Conservation (phyloP, 2,888 invertebrate species). For the Pseudococcus viburni region DNA sequence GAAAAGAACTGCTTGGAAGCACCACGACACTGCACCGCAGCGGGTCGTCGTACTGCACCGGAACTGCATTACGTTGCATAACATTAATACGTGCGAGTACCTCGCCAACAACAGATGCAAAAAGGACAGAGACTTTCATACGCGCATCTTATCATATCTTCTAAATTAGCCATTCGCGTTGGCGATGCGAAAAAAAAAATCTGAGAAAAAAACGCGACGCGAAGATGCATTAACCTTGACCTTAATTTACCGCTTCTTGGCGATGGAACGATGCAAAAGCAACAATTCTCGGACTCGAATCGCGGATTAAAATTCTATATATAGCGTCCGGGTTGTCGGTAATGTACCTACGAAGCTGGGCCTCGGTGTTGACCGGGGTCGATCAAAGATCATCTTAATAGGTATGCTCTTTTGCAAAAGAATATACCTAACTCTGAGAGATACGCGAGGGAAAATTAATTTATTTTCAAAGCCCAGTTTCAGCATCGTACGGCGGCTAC, state of each 20-base stretch:
- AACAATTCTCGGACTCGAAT: background rate
- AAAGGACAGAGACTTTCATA: background rate
- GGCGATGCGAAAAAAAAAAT: background rate
- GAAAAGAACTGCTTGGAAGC: background rate
- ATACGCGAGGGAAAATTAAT: background rate
- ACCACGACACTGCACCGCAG: background rate
- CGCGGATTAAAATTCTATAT: constrained; percentile 1
- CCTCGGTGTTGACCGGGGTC: no score
- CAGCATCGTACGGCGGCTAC: background rate
- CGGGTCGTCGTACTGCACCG: constrained; percentile 4
- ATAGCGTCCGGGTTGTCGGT: background rate
- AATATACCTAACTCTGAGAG: background rate
- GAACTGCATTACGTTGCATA: constrained; percentile 35
- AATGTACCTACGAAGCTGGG: background rate
- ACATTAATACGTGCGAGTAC: background rate
- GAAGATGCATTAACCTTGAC: constrained; percentile 34
- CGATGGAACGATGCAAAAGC: background rate
- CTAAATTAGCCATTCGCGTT: background rate
- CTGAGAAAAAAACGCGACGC: background rate
- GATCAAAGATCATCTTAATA: background rate
- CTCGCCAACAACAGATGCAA: background rate
- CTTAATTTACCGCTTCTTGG: background rate
- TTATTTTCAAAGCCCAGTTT: constrained; percentile 4
- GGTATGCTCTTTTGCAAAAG: constrained; percentile 30
- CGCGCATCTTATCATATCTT: background rate